These are phyloP conservation scores for Chaetodon auriga DNA, from an alignment of 2,113 vertebrate species.

Conservation along the genomic window DNA sequence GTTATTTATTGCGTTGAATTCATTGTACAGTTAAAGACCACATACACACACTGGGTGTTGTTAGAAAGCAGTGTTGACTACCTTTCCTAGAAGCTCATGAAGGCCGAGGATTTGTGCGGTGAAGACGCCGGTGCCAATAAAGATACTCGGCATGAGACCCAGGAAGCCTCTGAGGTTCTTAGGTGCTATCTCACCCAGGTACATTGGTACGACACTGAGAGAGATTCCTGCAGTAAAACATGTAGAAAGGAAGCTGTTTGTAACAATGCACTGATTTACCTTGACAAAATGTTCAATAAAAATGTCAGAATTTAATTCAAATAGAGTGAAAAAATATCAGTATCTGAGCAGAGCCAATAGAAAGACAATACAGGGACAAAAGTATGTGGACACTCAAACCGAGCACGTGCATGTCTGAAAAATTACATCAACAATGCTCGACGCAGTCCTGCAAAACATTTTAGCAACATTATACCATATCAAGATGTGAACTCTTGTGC, in stretches of 20 bases:
- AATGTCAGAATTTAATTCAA: not conserved
- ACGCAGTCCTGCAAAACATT: too few relatives aligned
- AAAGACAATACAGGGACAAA: not conserved
- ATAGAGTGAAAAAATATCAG: not conserved
- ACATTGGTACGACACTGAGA: slow-evolving; percentile 92
- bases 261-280: not conserved
- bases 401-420: not conserved
- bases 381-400: not conserved
- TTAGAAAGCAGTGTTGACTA: slow-evolving; percentile 53
- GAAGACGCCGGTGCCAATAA: slow-evolving; percentile 92
- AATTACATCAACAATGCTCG: too few relatives aligned
- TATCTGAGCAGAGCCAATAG: not conserved
- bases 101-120: slow-evolving; percentile 89
- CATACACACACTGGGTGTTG: not conserved
- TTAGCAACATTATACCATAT: not conserved
- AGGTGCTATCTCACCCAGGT: slow-evolving; percentile 92
- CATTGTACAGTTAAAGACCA: not conserved
- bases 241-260: not conserved
- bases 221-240: slow-evolving; percentile 85
- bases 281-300: not conserved
- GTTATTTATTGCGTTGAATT: not conserved
- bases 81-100: slow-evolving; percentile 90
- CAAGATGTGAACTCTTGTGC: not conserved
- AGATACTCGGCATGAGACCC: slow-evolving; percentile 90
- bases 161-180: slow-evolving; percentile 91